phyloP scores from a whole-genome alignment of 2,797 vertebrate genomes.

The Alouatta caraya region DNA sequence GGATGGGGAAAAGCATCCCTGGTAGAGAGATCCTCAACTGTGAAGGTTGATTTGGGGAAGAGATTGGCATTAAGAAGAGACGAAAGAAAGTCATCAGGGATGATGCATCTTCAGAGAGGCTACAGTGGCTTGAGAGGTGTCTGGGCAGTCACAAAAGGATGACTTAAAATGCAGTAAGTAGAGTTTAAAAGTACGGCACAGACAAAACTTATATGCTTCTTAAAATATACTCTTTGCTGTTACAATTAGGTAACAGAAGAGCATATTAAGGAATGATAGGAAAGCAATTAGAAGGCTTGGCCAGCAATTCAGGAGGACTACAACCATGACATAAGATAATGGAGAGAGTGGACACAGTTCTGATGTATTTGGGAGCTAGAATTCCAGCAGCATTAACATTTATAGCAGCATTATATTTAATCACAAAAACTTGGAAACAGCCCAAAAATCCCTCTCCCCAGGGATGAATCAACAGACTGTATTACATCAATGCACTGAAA shows the following conservation, averaged over 20 bases:
- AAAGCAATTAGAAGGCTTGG: neutral
- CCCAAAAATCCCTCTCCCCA: too few relatives aligned
- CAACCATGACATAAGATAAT: too few relatives aligned
- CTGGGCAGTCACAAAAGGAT: neutral
- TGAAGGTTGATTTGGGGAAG: neutral
- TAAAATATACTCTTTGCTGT: neutral
- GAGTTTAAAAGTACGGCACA: neutral
- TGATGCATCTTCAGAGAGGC: neutral
- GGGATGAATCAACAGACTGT: too few relatives aligned
- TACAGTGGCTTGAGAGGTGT: neutral
- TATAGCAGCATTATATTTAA: too few relatives aligned
- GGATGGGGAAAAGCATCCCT: neutral
- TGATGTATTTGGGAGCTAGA: too few relatives aligned
- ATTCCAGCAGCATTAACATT: too few relatives aligned
- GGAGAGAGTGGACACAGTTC: too few relatives aligned
- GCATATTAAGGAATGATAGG: neutral
- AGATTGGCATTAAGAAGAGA: neutral
- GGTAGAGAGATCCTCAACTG: neutral
- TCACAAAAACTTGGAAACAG: too few relatives aligned
- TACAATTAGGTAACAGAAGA: neutral
- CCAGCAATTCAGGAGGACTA: too few relatives aligned
- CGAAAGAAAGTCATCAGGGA: neutral
- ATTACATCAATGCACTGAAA: too few relatives aligned
- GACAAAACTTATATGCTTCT: neutral
- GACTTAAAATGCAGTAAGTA: neutral